Conservation (phyloP, 2,113 vertebrate species). For the Lipotes vexillifer region DNA sequence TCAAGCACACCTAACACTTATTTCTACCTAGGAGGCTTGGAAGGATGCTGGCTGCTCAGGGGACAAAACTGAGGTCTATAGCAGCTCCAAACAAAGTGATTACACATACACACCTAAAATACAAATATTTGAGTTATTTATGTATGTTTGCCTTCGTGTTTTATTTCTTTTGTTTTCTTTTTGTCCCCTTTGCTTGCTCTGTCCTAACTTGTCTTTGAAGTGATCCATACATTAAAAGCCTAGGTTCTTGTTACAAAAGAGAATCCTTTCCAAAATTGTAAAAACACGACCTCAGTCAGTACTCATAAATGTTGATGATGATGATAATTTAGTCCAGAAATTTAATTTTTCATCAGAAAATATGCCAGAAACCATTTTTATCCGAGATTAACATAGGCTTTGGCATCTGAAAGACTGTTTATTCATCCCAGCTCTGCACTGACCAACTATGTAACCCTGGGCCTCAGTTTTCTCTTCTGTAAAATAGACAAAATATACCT, state of each 20-base stretch:
- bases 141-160: background rate
- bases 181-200: background rate
- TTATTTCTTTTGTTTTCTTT: background rate
- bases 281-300: background rate
- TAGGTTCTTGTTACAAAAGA: background rate
- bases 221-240: background rate
- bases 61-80: background rate
- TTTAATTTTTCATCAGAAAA: background rate
- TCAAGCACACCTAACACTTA: conserved; percentile 35
- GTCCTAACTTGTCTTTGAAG: background rate
- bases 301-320: background rate
- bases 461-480: background rate
- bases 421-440: background rate
- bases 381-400: background rate
- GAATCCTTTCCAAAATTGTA: background rate
- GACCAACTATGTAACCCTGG: background rate
- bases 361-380: background rate
- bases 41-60: background rate
- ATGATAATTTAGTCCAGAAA: background rate
- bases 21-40: conserved; percentile 23
- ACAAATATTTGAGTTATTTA: background rate
- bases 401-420: background rate
- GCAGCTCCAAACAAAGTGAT: background rate
- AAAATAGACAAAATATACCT: background rate
- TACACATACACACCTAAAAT: background rate